Conservation (phyloP, 64 coral and sea anemone species). For the Dendrophyllia cribrosa region DNA sequence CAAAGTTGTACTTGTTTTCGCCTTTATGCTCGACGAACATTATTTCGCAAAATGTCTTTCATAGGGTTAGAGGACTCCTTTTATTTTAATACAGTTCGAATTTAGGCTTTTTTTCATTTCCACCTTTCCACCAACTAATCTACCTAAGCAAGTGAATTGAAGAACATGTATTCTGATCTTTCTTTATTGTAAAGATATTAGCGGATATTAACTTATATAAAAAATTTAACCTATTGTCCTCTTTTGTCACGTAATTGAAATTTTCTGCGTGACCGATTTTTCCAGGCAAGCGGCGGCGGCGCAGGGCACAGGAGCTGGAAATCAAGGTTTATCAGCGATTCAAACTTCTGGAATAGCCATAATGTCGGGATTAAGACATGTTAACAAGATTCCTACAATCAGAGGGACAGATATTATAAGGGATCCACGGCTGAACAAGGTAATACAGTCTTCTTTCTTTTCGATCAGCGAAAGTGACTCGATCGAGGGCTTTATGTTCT, state of each 20-base stretch:
- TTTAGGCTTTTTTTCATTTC: too few species aligned
- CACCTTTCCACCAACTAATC: too few species aligned
- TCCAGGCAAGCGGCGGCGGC: background rate
- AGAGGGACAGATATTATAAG: slow-evolving; percentile 91
- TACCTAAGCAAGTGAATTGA: too few species aligned
- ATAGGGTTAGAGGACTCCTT: background rate
- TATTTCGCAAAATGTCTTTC: background rate
- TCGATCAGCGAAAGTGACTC: too few species aligned
- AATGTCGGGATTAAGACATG: slow-evolving; percentile 73
- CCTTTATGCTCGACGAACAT: background rate
- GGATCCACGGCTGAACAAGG: slow-evolving; percentile 82
- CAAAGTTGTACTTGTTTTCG: slow-evolving; percentile 3
- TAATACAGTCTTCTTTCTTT: background rate
- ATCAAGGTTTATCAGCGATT: background rate
- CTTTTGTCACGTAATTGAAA: slow-evolving; percentile 15
- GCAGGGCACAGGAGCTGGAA: background rate
- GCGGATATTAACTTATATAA: too few species aligned
- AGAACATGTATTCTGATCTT: too few species aligned
- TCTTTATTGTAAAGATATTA: too few species aligned
- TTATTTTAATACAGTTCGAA: too few species aligned
- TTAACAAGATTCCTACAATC: slow-evolving; percentile 93
- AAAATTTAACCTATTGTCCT: background rate
- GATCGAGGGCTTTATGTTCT: background rate
- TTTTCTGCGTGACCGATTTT: slow-evolving; percentile 27
- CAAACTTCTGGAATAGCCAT: slow-evolving; percentile 30